Evolutionary conservation across 1,140 invertebrate genomes (phyloP), one percentile per base, ranked within the genome.

Genomic region (Drosophila pseudoananassae): DNA sequence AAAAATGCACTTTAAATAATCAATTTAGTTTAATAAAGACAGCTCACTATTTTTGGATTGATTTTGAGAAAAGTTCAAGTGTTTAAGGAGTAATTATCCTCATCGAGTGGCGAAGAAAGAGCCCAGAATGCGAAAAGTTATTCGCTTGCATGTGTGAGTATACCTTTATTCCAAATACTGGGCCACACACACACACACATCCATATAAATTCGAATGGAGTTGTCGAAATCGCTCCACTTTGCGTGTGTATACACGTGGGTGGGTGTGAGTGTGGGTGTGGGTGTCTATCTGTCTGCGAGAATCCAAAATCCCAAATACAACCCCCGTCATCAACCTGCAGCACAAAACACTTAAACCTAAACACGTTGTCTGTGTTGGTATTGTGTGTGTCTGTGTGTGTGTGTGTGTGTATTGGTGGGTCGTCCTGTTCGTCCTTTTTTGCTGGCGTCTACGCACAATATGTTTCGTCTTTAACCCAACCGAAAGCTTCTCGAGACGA

Each of bases 401-500:
- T 60, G 58, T 27, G 49, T 63, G 52, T 52, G 47, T 77, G 49
- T 68, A 51, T 65, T 38, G 64, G 46, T 78, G 51, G 47, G 68
- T 57, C 55, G 76, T 61, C 46, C 60, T 71, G 33, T 74, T 74
- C 83, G 78, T 81, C 78, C 75, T 65, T 76, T 88, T 36, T 82
- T 68, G 23, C 72, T 71, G 56, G 71, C 83, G 83, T 87, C 83
- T 87, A 87, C 83, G 83, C 83, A 87, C 83, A 87, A 87, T 87
- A 87, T 87, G 83, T 87, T 87, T 87, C 84, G 83, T 79, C 83
- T 87, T 87, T 87, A 87, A 87, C 83, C 83, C 83, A 88, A 77
- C 76, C 83, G 69, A 88, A 76, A 76, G 75, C 78, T 78, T 82
- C 55, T 47, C 38, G 51, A 49, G 64, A 14, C 47, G 51, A 71